Evolutionary conservation across 1,140 invertebrate genomes (phyloP), one percentile per base, ranked within the genome.

Genomic region (Nylanderia fulva): DNA sequence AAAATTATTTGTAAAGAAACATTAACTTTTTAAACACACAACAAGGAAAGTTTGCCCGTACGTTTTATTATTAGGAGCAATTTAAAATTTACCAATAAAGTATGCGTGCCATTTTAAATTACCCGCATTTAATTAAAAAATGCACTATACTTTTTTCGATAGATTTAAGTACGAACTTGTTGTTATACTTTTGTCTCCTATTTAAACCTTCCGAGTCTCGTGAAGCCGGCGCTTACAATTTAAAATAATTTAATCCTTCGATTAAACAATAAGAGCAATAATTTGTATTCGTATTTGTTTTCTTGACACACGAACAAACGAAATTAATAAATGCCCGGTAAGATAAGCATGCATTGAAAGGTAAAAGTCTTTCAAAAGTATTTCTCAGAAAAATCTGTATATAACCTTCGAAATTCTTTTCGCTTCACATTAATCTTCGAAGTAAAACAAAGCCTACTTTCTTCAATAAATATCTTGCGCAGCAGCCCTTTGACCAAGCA

Each of bases 101-200:
- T 56, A 79, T 39, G 21, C 0, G 45, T 79, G 13, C n/a, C 75
- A 79, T 79, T 79, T 79, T 54, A 66, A 79, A 66, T 79, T 36
- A 79, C 75, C 61, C 75, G 75, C 75, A 39, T 18, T 79, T 79
- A 66, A 79, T 79, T 79, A 36, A 79, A 79, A 66, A 79, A 79
- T 79, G 21, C n/a, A 79, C 61, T 13, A 64, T 66, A 66, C 61
- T 79, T 79, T 52, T 48, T 79, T 7, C 8, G 45, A 64, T 39
- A 13, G 21, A 45, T 2, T 63, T 64, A 52, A 54, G 21, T 29
- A 36, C 72, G 54, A 75, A 15, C 61, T 54, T 54, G 5, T 71
- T 52, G 3, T 61, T 11, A 9, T 27, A 45, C n/a, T n/a, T 33
- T 33, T 18, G 45, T 48, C 9, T 33, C 2, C 64, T 8, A 15